Evolutionary conservation across 2,888 invertebrate genomes (phyloP).

Genomic region (Drosophila suboccidentalis): DNA sequence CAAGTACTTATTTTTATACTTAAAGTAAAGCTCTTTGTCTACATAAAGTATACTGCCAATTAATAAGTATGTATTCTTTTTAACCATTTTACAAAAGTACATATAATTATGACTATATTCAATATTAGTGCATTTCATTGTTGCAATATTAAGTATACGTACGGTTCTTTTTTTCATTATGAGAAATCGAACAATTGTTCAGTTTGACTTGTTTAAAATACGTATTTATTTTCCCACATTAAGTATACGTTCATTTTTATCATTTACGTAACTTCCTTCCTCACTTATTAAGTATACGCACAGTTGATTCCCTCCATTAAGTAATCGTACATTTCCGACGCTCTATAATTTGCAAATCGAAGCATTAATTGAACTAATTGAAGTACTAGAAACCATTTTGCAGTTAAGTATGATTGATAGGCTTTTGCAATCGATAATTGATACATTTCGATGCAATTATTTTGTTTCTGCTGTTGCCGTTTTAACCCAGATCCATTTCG

Average conservation of each 20-base stretch:
- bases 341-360: slow-evolving; percentile 5
- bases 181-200: neutral
- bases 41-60: neutral
- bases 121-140: neutral
- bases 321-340: neutral
- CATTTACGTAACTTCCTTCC: neutral
- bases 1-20: no score
- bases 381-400: slow-evolving; percentile 2
- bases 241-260: neutral
- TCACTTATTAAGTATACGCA: slow-evolving; percentile 2
- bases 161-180: neutral
- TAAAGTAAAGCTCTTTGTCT: no score
- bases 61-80: neutral
- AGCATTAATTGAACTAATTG: slow-evolving; percentile 14
- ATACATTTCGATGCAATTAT: neutral
- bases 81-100: neutral
- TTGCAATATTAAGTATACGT: neutral
- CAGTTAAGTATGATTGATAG: slow-evolving; percentile 8
- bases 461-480: neutral
- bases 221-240: neutral
- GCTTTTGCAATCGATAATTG: neutral
- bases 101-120: neutral
- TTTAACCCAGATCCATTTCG: neutral
- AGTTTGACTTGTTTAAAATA: neutral
- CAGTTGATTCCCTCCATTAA: neutral